Evolutionary conservation across 2,888 invertebrate species (phyloP).

Genomic region (Drepanosiphum platanoidis): DNA sequence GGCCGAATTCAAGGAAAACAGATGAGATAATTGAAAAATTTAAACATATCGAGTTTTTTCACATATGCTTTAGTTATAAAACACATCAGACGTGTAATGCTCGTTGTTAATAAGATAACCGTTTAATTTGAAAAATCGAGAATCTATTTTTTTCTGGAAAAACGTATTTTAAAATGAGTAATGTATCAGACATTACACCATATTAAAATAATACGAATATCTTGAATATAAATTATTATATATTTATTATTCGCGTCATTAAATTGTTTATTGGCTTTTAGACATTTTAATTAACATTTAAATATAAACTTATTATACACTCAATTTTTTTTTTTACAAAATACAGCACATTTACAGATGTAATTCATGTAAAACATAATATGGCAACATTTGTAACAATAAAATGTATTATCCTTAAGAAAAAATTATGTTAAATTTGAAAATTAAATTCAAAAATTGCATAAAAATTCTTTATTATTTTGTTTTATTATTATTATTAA

Average conservation of each 20-base stretch:
- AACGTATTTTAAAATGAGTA: conserved; percentile 20
- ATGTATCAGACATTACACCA: background rate
- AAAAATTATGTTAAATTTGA: background rate
- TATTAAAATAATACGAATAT: background rate
- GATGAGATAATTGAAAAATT: background rate
- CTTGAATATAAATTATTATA: background rate
- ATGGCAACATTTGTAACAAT: conserved; percentile 54
- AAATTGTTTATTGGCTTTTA: conserved; percentile 2
- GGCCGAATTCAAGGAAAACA: background rate
- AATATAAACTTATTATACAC: background rate
- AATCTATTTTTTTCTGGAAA: too few relatives aligned
- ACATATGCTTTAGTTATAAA: too few relatives aligned
- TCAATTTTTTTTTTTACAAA: background rate
- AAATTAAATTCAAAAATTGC: too few relatives aligned
- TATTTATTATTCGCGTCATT: conserved; percentile 29
- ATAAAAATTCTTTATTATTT: too few relatives aligned
- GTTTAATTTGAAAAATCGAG: too few relatives aligned
- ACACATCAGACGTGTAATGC: too few relatives aligned
- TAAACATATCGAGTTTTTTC: too few relatives aligned
- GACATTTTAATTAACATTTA: background rate
- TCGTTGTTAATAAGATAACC: too few relatives aligned
- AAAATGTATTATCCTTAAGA: conserved; percentile 14
- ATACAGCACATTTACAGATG: conserved; percentile 27
- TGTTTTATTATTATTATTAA: too few relatives aligned
- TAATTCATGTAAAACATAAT: background rate